Evolutionary conservation across 2,113 vertebrate genomes (phyloP).

Genomic region (Nesogale talazaci): DNA sequence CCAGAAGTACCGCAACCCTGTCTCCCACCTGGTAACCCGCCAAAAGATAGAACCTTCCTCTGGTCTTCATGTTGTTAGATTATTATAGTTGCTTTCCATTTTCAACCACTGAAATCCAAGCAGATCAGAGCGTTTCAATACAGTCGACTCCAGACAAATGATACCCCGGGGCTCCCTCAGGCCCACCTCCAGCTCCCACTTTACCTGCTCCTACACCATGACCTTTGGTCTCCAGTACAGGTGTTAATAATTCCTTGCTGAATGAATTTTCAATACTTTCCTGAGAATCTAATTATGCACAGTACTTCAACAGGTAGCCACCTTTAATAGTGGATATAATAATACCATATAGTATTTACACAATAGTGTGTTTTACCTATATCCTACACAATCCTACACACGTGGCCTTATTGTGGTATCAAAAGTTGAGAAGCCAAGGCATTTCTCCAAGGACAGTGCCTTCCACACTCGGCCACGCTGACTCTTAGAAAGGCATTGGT

Average conservation of each 20-base stretch:
- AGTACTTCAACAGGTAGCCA: conserved; percentile 26
- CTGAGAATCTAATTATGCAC: neutral
- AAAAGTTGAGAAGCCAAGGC: conserved; percentile 21
- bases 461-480: neutral
- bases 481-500: neutral
- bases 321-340: neutral
- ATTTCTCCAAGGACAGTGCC: neutral
- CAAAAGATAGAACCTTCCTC: neutral
- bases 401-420: neutral
- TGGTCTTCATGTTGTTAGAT: neutral
- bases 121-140: neutral
- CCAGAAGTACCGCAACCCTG: neutral
- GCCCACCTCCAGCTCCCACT: neutral
- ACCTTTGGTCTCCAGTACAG: neutral
- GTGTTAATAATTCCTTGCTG: conserved; percentile 28
- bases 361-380: neutral
- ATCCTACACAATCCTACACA: neutral
- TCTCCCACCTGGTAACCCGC: neutral
- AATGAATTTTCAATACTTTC: conserved; percentile 12
- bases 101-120: conserved; percentile 50
- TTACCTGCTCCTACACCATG: neutral
- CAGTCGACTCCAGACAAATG: neutral
- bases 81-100: neutral
- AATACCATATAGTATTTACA: neutral
- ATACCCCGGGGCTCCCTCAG: neutral